Evolutionary conservation across 2,113 vertebrate genomes (phyloP).

Genomic region (Eurypyga helias): DNA sequence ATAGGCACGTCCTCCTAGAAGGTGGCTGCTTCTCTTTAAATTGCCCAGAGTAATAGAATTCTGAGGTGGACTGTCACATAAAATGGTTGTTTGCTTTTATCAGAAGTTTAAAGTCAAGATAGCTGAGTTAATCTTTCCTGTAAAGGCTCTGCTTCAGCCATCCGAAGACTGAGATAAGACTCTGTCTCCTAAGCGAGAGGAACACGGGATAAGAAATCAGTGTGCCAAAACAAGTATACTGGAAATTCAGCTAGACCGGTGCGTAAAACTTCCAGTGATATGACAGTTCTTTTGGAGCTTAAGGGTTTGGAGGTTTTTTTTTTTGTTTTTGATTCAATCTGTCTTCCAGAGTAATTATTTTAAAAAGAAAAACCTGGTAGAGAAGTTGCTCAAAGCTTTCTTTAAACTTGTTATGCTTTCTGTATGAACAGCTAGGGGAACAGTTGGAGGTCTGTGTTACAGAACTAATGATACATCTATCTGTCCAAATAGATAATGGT

Average conservation of each 20-base stretch:
- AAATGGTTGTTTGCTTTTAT: not conserved
- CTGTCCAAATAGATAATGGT: not conserved
- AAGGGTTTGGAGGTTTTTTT: not conserved
- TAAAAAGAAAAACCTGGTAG: not conserved
- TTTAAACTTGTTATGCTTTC: not conserved
- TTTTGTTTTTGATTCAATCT: not conserved
- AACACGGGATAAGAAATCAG: not conserved
- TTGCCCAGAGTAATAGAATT: not conserved
- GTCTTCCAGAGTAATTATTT: not conserved
- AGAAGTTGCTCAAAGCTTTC: not conserved
- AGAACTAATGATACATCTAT: not conserved
- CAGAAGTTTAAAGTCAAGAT: not conserved
- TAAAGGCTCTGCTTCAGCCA: not conserved
- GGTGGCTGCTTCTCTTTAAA: not conserved
- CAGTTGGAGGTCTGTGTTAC: not conserved
- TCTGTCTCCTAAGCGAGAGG: not conserved
- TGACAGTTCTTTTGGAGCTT: not conserved
- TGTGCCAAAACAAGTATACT: not conserved
- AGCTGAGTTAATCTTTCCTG: not conserved
- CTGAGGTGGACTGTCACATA: not conserved
- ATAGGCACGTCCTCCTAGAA: not conserved
- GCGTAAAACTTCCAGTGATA: not conserved
- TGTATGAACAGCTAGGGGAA: not conserved
- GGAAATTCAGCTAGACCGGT: not conserved
- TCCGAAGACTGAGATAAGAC: not conserved